These are phyloP conservation scores for Brienomyrus longianalis DNA, from an alignment of 2,113 vertebrate genomes.

Conservation along the genomic window DNA sequence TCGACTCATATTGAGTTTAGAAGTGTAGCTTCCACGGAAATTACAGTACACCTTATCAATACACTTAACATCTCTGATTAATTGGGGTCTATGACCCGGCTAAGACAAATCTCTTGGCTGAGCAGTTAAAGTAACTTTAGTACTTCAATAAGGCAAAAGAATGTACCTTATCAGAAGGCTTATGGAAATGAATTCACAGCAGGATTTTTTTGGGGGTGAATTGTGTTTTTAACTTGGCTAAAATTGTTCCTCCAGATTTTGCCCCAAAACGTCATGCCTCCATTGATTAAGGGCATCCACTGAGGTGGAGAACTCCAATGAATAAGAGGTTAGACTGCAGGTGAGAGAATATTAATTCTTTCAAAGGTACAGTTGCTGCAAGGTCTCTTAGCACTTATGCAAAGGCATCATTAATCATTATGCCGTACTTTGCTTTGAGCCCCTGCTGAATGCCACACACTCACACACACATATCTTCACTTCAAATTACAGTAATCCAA, in stretches of 20 bases:
- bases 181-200: background rate
- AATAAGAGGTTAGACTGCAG: background rate
- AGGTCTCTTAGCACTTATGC: slow-evolving; percentile 28
- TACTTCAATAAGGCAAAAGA: background rate
- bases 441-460: slow-evolving; percentile 43
- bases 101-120: background rate
- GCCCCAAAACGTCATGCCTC: background rate
- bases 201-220: background rate
- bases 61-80: background rate
- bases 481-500: background rate
- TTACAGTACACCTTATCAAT: background rate
- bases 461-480: background rate
- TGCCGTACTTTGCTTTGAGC: slow-evolving; percentile 53
- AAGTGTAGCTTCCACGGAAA: no score
- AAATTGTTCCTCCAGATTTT: background rate
- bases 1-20: background rate
- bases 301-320: background rate
- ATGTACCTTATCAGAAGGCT: background rate
- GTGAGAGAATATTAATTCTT: slow-evolving; percentile 20
- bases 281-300: background rate
- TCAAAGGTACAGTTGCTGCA: background rate
- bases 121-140: background rate
- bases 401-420: slow-evolving; percentile 62
- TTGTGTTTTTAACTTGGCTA: background rate
- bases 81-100: background rate